A percentile compares a stretch with the other conserved stretches of the same genome.
Conservation (phyloP, 2,113 vertebrate species). For the Ailuropoda melanoleuca region DNA sequence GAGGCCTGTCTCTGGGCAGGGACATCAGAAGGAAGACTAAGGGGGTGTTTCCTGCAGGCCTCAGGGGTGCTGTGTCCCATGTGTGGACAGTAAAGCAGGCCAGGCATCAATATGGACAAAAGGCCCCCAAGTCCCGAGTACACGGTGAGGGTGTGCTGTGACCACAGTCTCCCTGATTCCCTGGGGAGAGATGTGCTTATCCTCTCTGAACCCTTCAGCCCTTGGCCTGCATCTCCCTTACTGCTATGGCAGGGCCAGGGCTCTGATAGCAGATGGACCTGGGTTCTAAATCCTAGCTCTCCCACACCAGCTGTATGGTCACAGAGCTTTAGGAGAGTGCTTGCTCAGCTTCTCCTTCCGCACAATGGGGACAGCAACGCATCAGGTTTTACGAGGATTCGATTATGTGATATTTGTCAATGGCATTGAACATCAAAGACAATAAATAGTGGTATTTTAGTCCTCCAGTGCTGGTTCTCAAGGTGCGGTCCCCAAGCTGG, state of each 20-base stretch:
- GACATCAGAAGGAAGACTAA: not conserved
- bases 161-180: rapidly evolving
- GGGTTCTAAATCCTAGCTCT: not conserved
- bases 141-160: rapidly evolving
- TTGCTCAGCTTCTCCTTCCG: not conserved
- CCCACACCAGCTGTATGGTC: rapidly evolving
- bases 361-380: not conserved
- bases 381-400: not conserved
- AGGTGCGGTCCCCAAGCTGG: not conserved
- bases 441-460: too few species aligned
- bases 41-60: not conserved
- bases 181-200: not conserved
- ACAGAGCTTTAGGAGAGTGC: not conserved
- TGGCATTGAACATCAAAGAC: not conserved
- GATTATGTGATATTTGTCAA: not conserved
- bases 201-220: not conserved
- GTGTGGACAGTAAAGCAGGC: not conserved
- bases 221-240: not conserved
- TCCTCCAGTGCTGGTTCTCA: not conserved
- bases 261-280: not conserved
- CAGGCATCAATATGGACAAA: not conserved
- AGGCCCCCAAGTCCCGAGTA: not conserved
- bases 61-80: not conserved
- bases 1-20: not conserved
- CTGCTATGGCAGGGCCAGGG: not conserved